A percentile compares a stretch with the other conserved stretches of the same genome.
Conservation (phyloP, 2,113 vertebrate species). For the Turnix velox region DNA sequence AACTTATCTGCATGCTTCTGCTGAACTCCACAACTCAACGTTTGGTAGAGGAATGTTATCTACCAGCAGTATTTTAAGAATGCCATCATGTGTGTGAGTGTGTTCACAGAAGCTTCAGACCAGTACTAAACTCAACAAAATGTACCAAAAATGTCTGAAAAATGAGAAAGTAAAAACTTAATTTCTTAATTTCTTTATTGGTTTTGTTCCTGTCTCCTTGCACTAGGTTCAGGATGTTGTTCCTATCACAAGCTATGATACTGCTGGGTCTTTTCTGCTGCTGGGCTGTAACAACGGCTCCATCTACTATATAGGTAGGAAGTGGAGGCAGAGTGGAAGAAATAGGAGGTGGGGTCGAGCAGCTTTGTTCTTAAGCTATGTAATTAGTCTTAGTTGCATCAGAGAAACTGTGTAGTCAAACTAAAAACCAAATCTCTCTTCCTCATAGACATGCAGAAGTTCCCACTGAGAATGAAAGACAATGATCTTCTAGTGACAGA, state of each 20-base stretch:
- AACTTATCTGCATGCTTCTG: background rate
- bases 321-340: background rate
- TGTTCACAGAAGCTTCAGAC: rapidly evolving
- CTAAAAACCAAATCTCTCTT: background rate
- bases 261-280: conserved; percentile 93
- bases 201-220: background rate
- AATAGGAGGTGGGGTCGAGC: background rate
- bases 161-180: background rate
- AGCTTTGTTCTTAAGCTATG: background rate
- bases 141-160: background rate
- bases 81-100: rapidly evolving
- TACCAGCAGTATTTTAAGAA: background rate
- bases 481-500: conserved; percentile 96
- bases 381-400: background rate
- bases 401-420: background rate
- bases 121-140: background rate
- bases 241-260: conserved; percentile 96
- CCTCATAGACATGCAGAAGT: conserved; percentile 94
- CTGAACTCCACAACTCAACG: background rate
- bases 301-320: conserved; percentile 95
- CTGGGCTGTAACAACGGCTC: conserved; percentile 97
- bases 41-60: background rate
- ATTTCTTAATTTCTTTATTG: background rate
- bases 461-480: conserved; percentile 95
- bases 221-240: conserved; percentile 92